A percentile compares a stretch with the other conserved stretches of the same genome.
Evolutionary conservation across 2,888 invertebrate species (phyloP).

Genomic region (Carpatolechia fugitivella): DNA sequence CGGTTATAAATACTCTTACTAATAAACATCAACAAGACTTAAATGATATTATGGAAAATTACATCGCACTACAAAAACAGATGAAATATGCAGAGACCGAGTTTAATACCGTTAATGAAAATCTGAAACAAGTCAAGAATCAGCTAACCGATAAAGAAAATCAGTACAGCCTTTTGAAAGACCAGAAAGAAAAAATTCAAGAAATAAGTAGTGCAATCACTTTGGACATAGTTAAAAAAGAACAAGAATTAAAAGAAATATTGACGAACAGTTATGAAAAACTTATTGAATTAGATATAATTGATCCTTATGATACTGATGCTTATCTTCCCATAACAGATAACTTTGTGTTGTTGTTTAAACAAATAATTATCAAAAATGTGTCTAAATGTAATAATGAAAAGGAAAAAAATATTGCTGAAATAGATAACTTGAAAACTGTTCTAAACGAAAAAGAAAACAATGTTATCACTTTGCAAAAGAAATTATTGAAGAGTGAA

Average conservation of each 20-base stretch:
- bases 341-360: constrained; percentile 44
- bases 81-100: constrained; percentile 40
- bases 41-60: constrained; percentile 33
- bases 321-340: constrained; percentile 32
- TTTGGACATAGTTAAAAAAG: constrained; percentile 54
- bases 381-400: not conserved
- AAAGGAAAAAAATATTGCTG: constrained; percentile 27
- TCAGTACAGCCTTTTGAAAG: constrained; percentile 49
- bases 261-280: constrained; percentile 41
- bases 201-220: constrained; percentile 64
- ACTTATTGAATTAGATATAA: constrained; percentile 41
- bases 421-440: constrained; percentile 39
- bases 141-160: constrained; percentile 50
- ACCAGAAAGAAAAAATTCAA: constrained; percentile 52
- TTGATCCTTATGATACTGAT: constrained; percentile 38
- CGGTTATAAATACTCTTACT: constrained; percentile 36
- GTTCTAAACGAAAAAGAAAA: constrained; percentile 41
- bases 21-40: constrained; percentile 42
- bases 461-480: constrained; percentile 34
- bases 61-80: constrained; percentile 38
- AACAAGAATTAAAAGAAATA: constrained; percentile 45
- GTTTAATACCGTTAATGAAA: constrained; percentile 41
- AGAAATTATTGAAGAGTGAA: constrained; percentile 38
- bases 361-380: constrained; percentile 34
- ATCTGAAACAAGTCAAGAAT: constrained; percentile 42